phyloP scores from a whole-genome alignment of 2,113 vertebrate genomes.

The Piaya cayana region DNA sequence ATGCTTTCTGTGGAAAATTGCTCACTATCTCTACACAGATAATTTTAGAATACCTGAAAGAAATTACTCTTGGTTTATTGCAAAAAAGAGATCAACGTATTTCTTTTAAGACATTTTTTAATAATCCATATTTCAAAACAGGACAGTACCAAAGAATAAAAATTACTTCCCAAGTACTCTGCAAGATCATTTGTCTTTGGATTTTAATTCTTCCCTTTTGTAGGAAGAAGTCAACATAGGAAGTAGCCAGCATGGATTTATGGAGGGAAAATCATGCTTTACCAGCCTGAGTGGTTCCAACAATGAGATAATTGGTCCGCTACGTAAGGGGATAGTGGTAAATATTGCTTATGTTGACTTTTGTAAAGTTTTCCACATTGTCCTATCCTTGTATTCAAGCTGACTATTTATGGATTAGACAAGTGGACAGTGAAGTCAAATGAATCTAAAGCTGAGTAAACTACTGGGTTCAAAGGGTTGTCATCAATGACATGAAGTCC shows the following conservation, averaged over 20 bases:
- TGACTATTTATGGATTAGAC: accelerated
- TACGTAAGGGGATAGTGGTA: neutral
- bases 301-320: neutral
- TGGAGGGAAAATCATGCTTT: neutral
- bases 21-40: neutral
- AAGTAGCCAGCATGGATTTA: neutral
- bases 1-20: neutral
- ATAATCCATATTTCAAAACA: neutral
- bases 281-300: neutral
- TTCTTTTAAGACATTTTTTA: neutral
- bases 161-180: neutral
- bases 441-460: neutral
- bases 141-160: neutral
- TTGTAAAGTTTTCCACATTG: neutral
- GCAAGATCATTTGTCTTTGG: neutral
- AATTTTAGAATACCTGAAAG: neutral
- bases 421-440: neutral
- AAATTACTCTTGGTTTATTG: neutral
- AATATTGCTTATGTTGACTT: neutral
- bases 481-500: neutral
- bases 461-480: neutral
- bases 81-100: neutral
- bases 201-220: neutral
- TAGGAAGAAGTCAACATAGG: neutral
- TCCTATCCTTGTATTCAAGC: neutral